Percentiles rank a stretch among this genome's conserved stretches.
Conservation (phyloP, 2,113 vertebrate genomes). For the Aphelocoma coerulescens region DNA sequence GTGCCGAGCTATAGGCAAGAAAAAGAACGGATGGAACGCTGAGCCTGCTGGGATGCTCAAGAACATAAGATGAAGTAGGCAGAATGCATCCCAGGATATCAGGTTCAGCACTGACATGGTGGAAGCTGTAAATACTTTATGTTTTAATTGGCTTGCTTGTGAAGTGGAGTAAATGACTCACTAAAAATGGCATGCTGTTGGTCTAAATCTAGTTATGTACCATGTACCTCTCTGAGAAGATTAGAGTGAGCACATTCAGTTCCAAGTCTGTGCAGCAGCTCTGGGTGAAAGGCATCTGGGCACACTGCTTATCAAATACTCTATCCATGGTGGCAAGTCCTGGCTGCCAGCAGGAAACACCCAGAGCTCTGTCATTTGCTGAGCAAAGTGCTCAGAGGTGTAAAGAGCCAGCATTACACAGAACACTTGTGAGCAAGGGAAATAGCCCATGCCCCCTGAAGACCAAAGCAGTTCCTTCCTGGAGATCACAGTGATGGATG, state of each 20-base stretch:
- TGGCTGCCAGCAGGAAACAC: neutral
- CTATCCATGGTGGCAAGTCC: neutral
- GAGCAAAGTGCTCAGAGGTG: neutral
- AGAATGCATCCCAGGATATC: neutral
- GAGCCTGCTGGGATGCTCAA: neutral
- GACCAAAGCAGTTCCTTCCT: neutral
- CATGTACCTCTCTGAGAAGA: accelerated
- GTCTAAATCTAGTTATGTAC: neutral
- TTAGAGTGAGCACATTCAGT: neutral
- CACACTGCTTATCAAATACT: neutral
- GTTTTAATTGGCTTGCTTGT: neutral
- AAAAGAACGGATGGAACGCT: neutral
- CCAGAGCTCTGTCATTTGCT: neutral
- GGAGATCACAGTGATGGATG: neutral
- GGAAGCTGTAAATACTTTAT: neutral
- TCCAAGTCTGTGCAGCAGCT: neutral
- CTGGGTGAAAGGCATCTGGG: neutral
- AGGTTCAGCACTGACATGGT: neutral
- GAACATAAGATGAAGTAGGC: neutral
- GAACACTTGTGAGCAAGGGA: neutral
- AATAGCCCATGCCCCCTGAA: neutral
- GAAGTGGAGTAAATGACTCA: neutral
- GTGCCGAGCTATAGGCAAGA: neutral
- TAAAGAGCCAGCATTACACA: neutral
- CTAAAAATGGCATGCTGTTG: neutral